phyloP scores from a whole-genome alignment of 2,113 vertebrate genomes.

The Proterorhinus semilunaris region DNA sequence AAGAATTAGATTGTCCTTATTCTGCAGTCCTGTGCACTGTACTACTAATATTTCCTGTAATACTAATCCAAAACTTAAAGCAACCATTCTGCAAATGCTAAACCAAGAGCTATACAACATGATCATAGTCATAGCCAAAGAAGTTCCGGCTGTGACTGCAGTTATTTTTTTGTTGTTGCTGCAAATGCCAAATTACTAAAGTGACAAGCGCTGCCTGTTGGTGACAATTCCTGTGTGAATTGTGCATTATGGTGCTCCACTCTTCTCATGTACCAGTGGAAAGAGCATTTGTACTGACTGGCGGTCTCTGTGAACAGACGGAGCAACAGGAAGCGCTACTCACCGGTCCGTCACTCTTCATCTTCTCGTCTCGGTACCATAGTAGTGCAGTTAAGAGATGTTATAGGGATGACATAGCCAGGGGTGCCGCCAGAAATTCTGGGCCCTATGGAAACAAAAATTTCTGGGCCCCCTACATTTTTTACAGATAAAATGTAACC shows the following conservation, averaged over 20 bases:
- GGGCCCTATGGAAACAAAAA: no score
- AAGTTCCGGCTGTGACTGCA: not conserved
- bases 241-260: slow-evolving; percentile 32
- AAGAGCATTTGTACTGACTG: slow-evolving; percentile 59
- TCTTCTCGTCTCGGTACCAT: slow-evolving; percentile 16
- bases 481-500: no score
- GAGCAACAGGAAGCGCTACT: slow-evolving; percentile 42
- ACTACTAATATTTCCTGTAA: no score
- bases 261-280: slow-evolving; percentile 47
- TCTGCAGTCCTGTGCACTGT: no score
- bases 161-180: not conserved
- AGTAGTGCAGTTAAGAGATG: slow-evolving; percentile 21
- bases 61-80: no score
- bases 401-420: slow-evolving; percentile 19
- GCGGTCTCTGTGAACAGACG: slow-evolving; percentile 52
- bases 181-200: slow-evolving; percentile 33
- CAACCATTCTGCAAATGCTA: no score
- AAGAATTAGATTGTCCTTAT: no score
- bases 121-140: no score
- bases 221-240: slow-evolving; percentile 64
- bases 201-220: slow-evolving; percentile 49
- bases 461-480: no score
- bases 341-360: slow-evolving; percentile 37
- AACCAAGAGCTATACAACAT: no score
- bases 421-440: no score